Evolutionary conservation across 2,113 vertebrate species (phyloP).

Genomic region (Amia ocellicauda): DNA sequence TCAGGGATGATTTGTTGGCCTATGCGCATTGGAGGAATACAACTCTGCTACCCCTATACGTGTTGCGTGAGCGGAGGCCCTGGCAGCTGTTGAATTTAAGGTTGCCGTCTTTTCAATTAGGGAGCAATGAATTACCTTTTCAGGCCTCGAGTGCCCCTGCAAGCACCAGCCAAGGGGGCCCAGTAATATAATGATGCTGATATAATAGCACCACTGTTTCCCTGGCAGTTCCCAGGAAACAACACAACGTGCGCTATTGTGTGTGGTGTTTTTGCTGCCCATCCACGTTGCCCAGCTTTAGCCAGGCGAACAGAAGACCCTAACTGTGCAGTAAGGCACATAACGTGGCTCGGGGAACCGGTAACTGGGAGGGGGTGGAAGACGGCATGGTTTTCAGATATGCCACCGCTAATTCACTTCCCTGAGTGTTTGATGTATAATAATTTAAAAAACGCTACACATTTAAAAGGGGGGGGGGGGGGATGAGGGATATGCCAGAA

Average conservation of each 20-base stretch:
- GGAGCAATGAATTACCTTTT: conserved; percentile 9
- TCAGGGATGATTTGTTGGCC: not conserved
- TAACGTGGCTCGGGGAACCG: conserved; percentile 27
- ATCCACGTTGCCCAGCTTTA: conserved; percentile 63
- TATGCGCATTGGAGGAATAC: not conserved
- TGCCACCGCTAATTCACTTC: conserved; percentile 40
- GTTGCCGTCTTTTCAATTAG: conserved; percentile 6
- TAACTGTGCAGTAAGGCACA: conserved; percentile 33
- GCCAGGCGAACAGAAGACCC: conserved; percentile 53
- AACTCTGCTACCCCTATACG: too few relatives aligned
- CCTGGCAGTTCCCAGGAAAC: conserved; percentile 63
- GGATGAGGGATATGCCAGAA: conserved; percentile 4
- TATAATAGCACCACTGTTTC: conserved; percentile 72
- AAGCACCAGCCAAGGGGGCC: conserved; percentile 58
- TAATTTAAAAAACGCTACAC: conserved; percentile 36
- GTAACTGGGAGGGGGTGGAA: conserved; percentile 35
- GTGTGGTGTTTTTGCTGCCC: conserved; percentile 64
- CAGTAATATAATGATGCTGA: conserved; percentile 66
- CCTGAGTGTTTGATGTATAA: conserved; percentile 30
- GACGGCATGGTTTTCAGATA: conserved; percentile 7
- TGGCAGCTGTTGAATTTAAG: not conserved
- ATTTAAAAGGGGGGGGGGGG: conserved; percentile 25
- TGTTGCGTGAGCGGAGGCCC: not conserved
- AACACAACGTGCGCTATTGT: conserved; percentile 39
- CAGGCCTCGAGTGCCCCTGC: conserved; percentile 54